Evolutionary conservation across 2,888 invertebrate species (phyloP).

Genomic region (Polymixis lichenea): DNA sequence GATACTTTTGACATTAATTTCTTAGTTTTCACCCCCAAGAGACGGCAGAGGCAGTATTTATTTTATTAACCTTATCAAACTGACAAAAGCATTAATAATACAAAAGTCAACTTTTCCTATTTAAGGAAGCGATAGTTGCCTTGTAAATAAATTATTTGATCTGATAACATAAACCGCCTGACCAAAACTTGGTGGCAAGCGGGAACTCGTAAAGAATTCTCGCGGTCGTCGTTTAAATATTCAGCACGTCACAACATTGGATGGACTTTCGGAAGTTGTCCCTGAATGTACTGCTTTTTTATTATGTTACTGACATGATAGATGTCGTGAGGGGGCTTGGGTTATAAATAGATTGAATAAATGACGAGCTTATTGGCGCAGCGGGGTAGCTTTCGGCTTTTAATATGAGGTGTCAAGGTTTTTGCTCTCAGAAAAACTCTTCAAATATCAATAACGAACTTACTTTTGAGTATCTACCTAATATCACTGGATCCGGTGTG

Average conservation of each 20-base stretch:
- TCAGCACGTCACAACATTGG: slow-evolving; percentile 48
- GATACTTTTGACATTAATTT: too few species aligned
- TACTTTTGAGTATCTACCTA: neutral
- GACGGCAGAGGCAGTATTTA: neutral
- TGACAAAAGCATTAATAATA: slow-evolving; percentile 41
- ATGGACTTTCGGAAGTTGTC: slow-evolving; percentile 54
- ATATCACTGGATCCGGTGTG: neutral
- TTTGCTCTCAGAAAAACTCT: neutral
- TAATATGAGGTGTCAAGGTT: slow-evolving; percentile 4
- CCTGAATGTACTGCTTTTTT: slow-evolving; percentile 52
- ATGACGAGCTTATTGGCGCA: slow-evolving; percentile 42
- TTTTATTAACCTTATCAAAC: slow-evolving; percentile 6
- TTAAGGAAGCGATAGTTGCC: slow-evolving; percentile 47
- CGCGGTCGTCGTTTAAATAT: slow-evolving; percentile 51
- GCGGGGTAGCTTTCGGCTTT: neutral
- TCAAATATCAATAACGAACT: slow-evolving; percentile 5
- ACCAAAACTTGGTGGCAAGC: slow-evolving; percentile 53
- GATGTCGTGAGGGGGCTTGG: slow-evolving; percentile 11
- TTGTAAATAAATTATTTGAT: slow-evolving; percentile 66
- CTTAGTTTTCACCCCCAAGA: neutral
- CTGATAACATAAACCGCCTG: slow-evolving; percentile 58
- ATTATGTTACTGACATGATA: slow-evolving; percentile 48
- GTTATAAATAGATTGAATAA: slow-evolving; percentile 35
- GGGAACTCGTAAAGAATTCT: slow-evolving; percentile 51
- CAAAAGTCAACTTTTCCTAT: slow-evolving; percentile 40